Conservation (phyloP, 2,888 invertebrate species). For the Torymus texanus region DNA sequence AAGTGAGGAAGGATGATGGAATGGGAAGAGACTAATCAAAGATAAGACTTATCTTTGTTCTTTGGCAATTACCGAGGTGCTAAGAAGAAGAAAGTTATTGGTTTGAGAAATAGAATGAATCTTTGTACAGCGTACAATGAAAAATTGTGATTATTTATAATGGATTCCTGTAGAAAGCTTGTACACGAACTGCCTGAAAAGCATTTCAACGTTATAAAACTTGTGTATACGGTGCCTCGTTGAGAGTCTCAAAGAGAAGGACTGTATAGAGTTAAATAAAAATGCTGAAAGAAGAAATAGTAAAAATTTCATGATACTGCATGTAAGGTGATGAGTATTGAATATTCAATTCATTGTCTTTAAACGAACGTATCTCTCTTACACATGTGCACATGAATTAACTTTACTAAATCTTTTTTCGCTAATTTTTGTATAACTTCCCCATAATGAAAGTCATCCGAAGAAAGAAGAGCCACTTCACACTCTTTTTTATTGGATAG, state of each 20-base stretch:
- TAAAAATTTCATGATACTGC: conserved; percentile 32
- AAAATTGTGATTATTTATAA: conserved; percentile 69
- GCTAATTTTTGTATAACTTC: conserved; percentile 46
- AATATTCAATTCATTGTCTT: conserved; percentile 10
- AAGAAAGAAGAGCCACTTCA: conserved; percentile 37
- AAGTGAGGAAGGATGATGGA: conserved; percentile 41
- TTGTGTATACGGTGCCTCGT: conserved; percentile 54
- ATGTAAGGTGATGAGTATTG: conserved; percentile 4
- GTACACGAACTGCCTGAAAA: conserved; percentile 63
- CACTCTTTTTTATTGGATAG: conserved; percentile 50
- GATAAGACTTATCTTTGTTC: conserved; percentile 51
- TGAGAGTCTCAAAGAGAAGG: conserved; percentile 43
- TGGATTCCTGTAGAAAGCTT: conserved; percentile 65
- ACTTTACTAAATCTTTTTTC: conserved; percentile 47
- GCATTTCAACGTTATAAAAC: conserved; percentile 62
- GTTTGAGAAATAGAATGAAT: conserved; percentile 44
- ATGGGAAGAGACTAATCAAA: conserved; percentile 45
- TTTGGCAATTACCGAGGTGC: conserved; percentile 51
- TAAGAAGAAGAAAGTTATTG: conserved; percentile 44
- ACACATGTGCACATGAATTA: conserved; percentile 19
- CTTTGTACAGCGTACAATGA: conserved; percentile 61
- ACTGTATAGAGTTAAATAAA: conserved; percentile 49
- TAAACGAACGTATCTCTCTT: conserved; percentile 12
- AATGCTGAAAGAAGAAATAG: conserved; percentile 34
- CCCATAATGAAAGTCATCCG: conserved; percentile 23